Percentiles rank a stretch among this genome's conserved stretches.
phyloP scores from a whole-genome alignment of 2,888 invertebrate genomes.

The Pandemis heparana region DNA sequence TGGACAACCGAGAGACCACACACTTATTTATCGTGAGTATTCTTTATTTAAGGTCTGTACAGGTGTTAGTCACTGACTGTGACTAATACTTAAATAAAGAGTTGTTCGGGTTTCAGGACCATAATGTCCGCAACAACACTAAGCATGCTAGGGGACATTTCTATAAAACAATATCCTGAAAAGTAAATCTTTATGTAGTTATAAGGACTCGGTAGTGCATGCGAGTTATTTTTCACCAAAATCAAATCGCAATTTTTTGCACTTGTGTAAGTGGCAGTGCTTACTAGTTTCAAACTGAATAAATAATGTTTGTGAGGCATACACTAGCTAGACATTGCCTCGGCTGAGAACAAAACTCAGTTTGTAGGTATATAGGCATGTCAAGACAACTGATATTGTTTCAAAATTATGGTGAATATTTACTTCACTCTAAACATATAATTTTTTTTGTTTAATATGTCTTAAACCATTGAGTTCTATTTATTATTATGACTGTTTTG shows the following conservation, averaged over 20 bases:
- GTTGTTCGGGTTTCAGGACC: not conserved
- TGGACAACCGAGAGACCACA: slow-evolving; percentile 83
- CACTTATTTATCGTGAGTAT: slow-evolving; percentile 88
- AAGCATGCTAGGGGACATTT: no score
- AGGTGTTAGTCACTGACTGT: no score
- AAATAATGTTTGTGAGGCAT: not conserved
- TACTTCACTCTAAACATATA: not conserved
- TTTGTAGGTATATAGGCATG: not conserved
- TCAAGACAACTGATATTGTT: not conserved
- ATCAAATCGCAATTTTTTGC: not conserved
- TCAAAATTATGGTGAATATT: not conserved
- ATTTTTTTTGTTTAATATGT: no score
- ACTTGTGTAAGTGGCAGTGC: not conserved
- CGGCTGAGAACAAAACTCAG: not conserved
- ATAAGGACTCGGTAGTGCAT: not conserved
- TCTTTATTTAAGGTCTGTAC: not conserved
- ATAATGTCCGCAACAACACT: not conserved
- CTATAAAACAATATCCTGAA: no score
- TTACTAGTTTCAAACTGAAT: not conserved
- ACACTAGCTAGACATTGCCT: not conserved
- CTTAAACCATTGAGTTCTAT: not conserved
- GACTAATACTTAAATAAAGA: no score
- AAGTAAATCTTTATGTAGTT: not conserved
- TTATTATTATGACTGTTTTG: not conserved
- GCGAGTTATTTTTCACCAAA: not conserved